Conservation (phyloP, 2,113 vertebrate species). For the Pipa parva region DNA sequence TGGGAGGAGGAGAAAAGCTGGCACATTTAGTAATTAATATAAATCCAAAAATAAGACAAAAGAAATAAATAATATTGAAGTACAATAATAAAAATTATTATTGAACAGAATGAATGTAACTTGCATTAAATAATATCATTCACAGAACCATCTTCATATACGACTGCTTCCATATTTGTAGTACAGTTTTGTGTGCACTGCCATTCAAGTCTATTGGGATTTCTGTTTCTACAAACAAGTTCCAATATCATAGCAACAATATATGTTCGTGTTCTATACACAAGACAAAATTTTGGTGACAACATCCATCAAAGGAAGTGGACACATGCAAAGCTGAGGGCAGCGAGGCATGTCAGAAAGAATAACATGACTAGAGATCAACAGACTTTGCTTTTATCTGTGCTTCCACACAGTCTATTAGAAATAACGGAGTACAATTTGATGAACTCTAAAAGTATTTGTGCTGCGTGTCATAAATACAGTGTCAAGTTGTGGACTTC, state of each 20-base stretch:
- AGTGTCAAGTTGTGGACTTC: conserved; percentile 3
- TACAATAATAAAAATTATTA: too few species aligned
- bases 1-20: too few species aligned
- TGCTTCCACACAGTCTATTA: conserved; percentile 22
- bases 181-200: not conserved
- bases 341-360: conserved; percentile 15
- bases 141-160: too few species aligned
- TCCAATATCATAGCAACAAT: conserved; percentile 25
- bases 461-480: not conserved
- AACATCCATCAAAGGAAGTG: conserved; percentile 29
- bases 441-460: conserved; percentile 18
- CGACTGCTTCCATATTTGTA: too few species aligned
- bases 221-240: conserved; percentile 16
- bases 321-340: conserved; percentile 21
- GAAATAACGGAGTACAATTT: conserved; percentile 21
- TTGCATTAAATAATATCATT: too few species aligned
- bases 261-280: conserved; percentile 21
- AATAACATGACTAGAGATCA: conserved; percentile 26
- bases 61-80: too few species aligned
- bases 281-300: conserved; percentile 34
- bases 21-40: too few species aligned
- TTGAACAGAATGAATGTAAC: too few species aligned
- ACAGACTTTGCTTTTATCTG: conserved; percentile 4
- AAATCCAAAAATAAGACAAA: too few species aligned
- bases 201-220: too few species aligned